A percentile compares a stretch with the other conserved stretches of the same genome.
Evolutionary conservation across 2,888 invertebrate species (phyloP).

Genomic region (Lithosia quadra): DNA sequence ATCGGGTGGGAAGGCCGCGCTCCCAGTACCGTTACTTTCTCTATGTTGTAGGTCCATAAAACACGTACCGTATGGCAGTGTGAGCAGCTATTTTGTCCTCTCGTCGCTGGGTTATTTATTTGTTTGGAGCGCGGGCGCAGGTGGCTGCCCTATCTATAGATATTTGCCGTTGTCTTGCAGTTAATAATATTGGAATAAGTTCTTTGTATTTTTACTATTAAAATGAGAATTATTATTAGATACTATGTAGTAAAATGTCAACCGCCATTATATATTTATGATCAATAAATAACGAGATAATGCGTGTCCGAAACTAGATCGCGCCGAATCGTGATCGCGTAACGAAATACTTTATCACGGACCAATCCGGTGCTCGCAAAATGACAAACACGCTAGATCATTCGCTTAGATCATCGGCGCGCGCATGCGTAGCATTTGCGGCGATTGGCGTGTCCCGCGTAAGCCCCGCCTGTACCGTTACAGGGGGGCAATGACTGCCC

Average conservation of each 20-base stretch:
- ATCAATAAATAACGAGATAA: conserved; percentile 58
- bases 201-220: conserved; percentile 38
- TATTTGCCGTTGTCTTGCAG: conserved; percentile 50
- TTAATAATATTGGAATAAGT: conserved; percentile 44
- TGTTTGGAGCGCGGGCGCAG: conserved; percentile 61
- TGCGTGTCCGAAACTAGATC: conserved; percentile 69
- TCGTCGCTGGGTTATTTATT: conserved; percentile 73
- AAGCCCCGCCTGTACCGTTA: conserved; percentile 86
- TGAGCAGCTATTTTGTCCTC: conserved; percentile 71
- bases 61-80: conserved; percentile 73
- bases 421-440: conserved; percentile 71
- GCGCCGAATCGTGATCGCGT: conserved; percentile 68
- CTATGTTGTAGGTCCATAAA: conserved; percentile 73
- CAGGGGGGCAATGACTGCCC: conserved; percentile 82
- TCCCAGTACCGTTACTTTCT: conserved; percentile 78
- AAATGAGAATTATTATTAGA: conserved; percentile 66
- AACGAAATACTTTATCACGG: conserved; percentile 68
- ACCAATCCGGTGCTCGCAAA: conserved; percentile 83
- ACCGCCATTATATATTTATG: conserved; percentile 56
- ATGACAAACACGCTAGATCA: conserved; percentile 85
- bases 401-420: conserved; percentile 82
- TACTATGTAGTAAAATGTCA: conserved; percentile 61
- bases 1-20: conserved; percentile 80
- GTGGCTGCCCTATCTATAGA: conserved; percentile 62
- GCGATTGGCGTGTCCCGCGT: conserved; percentile 80